Evolutionary conservation across 1,140 invertebrate genomes (phyloP).

Genomic region (Lithobius niger): DNA sequence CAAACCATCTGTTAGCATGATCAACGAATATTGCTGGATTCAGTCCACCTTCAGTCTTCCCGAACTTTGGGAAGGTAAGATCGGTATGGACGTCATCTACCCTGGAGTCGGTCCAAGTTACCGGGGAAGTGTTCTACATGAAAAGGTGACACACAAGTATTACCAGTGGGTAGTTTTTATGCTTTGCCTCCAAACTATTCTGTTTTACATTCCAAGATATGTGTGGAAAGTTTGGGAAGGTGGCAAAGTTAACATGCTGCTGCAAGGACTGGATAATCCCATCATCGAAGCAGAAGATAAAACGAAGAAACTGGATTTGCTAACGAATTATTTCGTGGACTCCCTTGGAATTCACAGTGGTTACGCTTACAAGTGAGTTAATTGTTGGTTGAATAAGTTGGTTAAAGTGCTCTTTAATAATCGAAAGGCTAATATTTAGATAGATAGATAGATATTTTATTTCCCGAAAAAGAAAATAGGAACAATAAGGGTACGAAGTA

Average conservation of each 20-base stretch:
- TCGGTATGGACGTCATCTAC: background rate
- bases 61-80: background rate
- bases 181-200: conserved; percentile 33
- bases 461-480: no score
- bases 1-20: conserved; percentile 21
- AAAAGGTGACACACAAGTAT: conserved; percentile 26
- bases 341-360: background rate
- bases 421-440: no score
- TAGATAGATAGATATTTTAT: no score
- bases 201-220: conserved; percentile 41
- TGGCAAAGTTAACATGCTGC: conserved; percentile 15
- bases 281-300: background rate
- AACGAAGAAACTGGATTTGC: background rate
- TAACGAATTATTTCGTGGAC: background rate
- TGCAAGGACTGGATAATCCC: background rate
- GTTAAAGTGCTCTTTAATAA: no score
- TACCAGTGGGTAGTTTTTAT: conserved; percentile 30
- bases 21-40: conserved; percentile 37
- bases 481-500: no score
- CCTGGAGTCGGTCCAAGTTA: background rate
- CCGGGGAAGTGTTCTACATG: conserved; percentile 8
- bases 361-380: background rate
- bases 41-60: conserved; percentile 31
- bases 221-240: conserved; percentile 30
- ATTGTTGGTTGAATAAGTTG: no score